Base-by-base conservation (phyloP, 1,140 invertebrate genomes). In the Drosophila pseudoobscura region DNA sequence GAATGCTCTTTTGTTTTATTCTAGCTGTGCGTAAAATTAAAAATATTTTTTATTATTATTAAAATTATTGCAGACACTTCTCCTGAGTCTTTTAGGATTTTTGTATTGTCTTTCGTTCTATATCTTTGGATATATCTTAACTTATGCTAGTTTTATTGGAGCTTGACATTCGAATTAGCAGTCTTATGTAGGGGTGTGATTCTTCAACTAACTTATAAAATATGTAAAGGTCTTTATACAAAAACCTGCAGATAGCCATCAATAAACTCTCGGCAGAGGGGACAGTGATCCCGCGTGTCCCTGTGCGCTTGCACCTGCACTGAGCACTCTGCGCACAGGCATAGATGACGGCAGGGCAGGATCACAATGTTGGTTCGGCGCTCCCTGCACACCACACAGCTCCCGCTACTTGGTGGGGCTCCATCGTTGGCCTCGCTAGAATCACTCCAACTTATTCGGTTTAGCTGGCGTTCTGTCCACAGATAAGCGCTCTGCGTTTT, bases 311-410 rank as follows among this genome's bases (percentile, higher is more conserved):
- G 8, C 5, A 88, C 26, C 13, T 64, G 52, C 31, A 59, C 45
- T 0, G 75, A 82, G 8, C 82, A 87, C 44, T 88, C 62, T 20
- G 59, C 75, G 62, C 82, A 87, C 26, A 87, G 39, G 20, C 82
- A 87, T 0, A 87, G 59, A 17, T 87, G 82, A 0, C 82, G 78
- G 8, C 82, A 87, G 3, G 82, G 82, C 41, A 87, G 46, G 1
- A 87, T 41, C 0, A 87, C 78, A 3, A 88, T 78, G 17, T 63
- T 88, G 6, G 65, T 50, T 9, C 24, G 75, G 1, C 70, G 75
- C 5, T 78, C 70, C 56, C 78, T 15, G 63, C 82, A 87, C 4
- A 87, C 53, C 8, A 87, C 83, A 62, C 82, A 85, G 15, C 5
- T 22, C 43, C 39, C 41, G 6, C 24, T 39, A 22, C n/a, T 20